A percentile compares a stretch with the other conserved stretches of the same genome.
These are phyloP conservation scores for Apis laboriosa DNA, from an alignment of 1,140 invertebrate species.

Conservation along the genomic window DNA sequence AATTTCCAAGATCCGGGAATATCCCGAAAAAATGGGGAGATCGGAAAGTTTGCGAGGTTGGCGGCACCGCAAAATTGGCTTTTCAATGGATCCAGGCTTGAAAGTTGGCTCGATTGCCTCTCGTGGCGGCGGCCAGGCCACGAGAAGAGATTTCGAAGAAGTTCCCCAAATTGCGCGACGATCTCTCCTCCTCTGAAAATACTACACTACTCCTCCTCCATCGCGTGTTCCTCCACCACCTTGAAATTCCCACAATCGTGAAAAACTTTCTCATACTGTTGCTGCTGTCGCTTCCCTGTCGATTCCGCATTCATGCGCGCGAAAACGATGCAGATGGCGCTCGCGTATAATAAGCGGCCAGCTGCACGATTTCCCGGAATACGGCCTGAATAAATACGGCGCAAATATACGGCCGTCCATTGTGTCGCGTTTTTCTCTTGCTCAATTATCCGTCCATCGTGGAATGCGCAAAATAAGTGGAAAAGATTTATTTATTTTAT, in stretches of 20 bases:
- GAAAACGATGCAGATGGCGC: conserved; percentile 72
- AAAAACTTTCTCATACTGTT: conserved; percentile 65
- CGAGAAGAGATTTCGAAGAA: conserved; percentile 59
- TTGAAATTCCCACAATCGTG: conserved; percentile 13
- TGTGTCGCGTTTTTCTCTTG: background rate
- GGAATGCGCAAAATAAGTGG: too few relatives aligned
- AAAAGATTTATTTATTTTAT: too few relatives aligned
- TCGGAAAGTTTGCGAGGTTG: conserved; percentile 50
- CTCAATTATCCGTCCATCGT: background rate
- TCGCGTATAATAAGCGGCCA: conserved; percentile 69
- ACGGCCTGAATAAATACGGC: conserved; percentile 49
- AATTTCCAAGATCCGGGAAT: conserved; percentile 27
- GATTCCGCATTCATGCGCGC: conserved; percentile 71
- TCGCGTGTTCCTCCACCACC: conserved; percentile 45
- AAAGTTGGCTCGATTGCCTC: conserved; percentile 60
- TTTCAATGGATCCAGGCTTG: conserved; percentile 43
- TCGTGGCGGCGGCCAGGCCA: background rate
- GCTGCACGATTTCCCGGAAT: conserved; percentile 52
- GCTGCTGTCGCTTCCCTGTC: conserved; percentile 48
- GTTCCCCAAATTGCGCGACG: conserved; percentile 64
- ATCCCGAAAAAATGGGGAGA: conserved; percentile 57
- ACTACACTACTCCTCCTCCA: background rate
- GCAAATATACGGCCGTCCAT: background rate
- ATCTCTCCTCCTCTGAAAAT: conserved; percentile 51
- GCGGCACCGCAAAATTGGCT: conserved; percentile 62